These are phyloP conservation scores for Melolontha melolontha DNA, from an alignment of 2,888 invertebrate species.

Conservation along the genomic window DNA sequence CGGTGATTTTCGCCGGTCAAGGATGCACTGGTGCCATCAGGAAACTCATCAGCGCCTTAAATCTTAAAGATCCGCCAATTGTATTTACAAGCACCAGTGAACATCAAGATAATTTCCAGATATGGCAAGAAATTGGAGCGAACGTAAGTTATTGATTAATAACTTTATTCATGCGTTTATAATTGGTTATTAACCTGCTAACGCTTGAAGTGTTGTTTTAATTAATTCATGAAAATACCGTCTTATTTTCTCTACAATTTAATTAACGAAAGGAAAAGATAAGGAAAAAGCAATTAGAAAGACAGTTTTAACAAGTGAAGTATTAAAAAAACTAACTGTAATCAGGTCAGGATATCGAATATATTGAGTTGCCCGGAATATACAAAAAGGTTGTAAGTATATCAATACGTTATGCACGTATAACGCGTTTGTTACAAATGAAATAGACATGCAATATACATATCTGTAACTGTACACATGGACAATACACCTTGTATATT, in stretches of 20 bases:
- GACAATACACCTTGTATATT: too few species aligned
- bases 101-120: slow-evolving; percentile 80
- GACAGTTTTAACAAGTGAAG: neutral
- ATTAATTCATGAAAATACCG: too few species aligned
- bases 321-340: too few species aligned
- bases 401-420: too few species aligned
- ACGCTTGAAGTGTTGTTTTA: too few species aligned
- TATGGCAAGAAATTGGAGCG: slow-evolving; percentile 85
- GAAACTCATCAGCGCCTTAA: slow-evolving; percentile 79
- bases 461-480: too few species aligned
- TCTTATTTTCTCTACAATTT: too few species aligned
- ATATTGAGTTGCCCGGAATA: too few species aligned
- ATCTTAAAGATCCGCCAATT: slow-evolving; percentile 73
- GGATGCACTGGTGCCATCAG: slow-evolving; percentile 83
- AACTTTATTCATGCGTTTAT: neutral
- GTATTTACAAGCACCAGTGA: slow-evolving; percentile 86
- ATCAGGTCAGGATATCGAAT: too few species aligned
- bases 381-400: too few species aligned
- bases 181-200: neutral
- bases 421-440: too few species aligned
- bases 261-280: neutral
- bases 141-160: slow-evolving; percentile 68
- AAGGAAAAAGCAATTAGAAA: neutral
- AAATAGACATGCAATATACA: too few species aligned
- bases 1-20: slow-evolving; percentile 79